Evolutionary conservation across 2,797 vertebrate genomes (phyloP).

Genomic region (Characodon lateralis): DNA sequence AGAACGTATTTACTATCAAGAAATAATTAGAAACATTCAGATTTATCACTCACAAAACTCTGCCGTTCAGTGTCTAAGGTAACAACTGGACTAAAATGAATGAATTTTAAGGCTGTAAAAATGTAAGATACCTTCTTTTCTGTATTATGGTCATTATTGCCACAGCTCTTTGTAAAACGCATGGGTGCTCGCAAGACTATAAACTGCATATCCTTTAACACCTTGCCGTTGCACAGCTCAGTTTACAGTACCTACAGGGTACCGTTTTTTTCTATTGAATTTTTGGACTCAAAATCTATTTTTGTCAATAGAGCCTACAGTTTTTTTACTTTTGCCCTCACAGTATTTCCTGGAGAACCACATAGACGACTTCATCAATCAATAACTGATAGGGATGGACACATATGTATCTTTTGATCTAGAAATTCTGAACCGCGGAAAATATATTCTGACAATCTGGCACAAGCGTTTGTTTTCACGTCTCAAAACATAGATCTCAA

Average conservation of each 20-base stretch:
- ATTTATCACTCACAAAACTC: too few relatives aligned
- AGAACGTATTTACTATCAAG: too few relatives aligned
- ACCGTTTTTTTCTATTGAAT: not conserved
- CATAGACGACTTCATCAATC: not conserved
- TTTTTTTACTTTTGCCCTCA: too few relatives aligned
- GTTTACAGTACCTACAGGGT: not conserved
- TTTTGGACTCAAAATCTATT: too few relatives aligned
- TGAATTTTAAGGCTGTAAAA: not conserved
- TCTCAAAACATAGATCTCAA: not conserved
- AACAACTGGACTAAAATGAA: too few relatives aligned
- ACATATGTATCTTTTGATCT: too few relatives aligned
- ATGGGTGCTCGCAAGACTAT: not conserved
- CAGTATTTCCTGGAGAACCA: too few relatives aligned
- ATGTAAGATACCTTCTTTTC: not conserved
- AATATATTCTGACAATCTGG: not conserved
- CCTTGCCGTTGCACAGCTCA: not conserved
- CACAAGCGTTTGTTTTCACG: not conserved
- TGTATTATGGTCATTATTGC: not conserved
- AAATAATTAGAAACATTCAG: too few relatives aligned
- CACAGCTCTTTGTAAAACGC: not conserved
- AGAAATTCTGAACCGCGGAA: too few relatives aligned
- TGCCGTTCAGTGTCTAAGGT: too few relatives aligned
- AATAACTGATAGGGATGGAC: not conserved
- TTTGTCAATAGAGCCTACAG: too few relatives aligned
- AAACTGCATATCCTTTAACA: not conserved